Evolutionary conservation across 2,797 vertebrate species (phyloP).

Genomic region (Platyrinchus mystaceus): DNA sequence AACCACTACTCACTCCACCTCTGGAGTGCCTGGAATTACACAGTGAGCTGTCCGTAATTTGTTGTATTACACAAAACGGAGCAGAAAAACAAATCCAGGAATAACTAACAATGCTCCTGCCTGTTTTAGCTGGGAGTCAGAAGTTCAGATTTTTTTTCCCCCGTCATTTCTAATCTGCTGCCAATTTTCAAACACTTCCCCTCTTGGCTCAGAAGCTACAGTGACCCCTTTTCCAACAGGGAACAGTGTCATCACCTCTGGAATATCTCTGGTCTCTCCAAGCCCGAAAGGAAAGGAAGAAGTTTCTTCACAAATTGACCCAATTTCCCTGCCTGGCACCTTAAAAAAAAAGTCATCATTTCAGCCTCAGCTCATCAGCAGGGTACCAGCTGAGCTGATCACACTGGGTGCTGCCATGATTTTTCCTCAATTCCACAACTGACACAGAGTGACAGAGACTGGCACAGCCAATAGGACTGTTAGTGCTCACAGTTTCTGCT

Average conservation of each 20-base stretch:
- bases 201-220: slow-evolving; percentile 1
- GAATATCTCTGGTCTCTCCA: not conserved
- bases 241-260: not conserved
- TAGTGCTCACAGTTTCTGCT: not conserved
- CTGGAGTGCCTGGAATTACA: not conserved
- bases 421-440: not conserved
- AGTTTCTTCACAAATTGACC: not conserved
- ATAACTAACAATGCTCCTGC: slow-evolving; percentile 33
- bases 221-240: slow-evolving; percentile 17
- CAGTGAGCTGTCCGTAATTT: not conserved
- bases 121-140: not conserved
- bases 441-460: not conserved
- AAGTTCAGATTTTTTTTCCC: not conserved
- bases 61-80: not conserved
- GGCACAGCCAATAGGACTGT: not conserved
- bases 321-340: not conserved
- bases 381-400: not conserved
- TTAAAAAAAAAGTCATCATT: not conserved
- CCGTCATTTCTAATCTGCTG: slow-evolving; percentile 25
- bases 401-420: not conserved
- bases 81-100: slow-evolving; percentile 42
- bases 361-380: not conserved
- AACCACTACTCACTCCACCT: not conserved
- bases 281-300: not conserved
- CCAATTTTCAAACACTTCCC: slow-evolving; percentile 57